Conservation (phyloP, 1,140 invertebrate genomes). For the Nephila pilipes region DNA sequence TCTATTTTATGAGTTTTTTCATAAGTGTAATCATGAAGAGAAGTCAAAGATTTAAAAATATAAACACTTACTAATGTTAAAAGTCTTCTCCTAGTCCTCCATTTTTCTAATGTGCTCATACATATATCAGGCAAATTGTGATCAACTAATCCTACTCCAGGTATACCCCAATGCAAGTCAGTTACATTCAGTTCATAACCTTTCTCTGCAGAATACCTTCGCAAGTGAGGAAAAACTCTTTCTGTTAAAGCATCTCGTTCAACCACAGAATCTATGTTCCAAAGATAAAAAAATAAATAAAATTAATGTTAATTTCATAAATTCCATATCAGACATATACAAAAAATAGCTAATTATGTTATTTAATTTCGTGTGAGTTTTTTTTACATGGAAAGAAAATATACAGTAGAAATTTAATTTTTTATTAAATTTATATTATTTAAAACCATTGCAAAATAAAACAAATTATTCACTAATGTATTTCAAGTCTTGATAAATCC, state of each 20-base stretch:
- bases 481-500: too few species aligned
- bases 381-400: too few species aligned
- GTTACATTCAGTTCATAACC: slow-evolving; percentile 87
- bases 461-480: too few species aligned
- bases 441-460: too few species aligned
- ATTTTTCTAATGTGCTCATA: slow-evolving; percentile 81
- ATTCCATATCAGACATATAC: too few species aligned
- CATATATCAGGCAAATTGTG: slow-evolving; percentile 89
- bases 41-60: neutral
- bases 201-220: slow-evolving; percentile 84
- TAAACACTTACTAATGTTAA: slow-evolving; percentile 63
- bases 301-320: too few species aligned
- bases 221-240: slow-evolving; percentile 85
- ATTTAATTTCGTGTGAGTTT: too few species aligned
- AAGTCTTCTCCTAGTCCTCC: slow-evolving; percentile 70
- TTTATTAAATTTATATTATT: too few species aligned
- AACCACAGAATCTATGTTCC: slow-evolving; percentile 80
- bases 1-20: neutral
- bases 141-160: slow-evolving; percentile 86
- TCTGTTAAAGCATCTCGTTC: slow-evolving; percentile 86
- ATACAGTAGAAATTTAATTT: too few species aligned
- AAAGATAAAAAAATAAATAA: slow-evolving; percentile 67
- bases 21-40: too few species aligned
- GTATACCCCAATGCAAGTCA: slow-evolving; percentile 87
- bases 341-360: neutral